A percentile compares a stretch with the other conserved stretches of the same genome.
Evolutionary conservation across 2,888 invertebrate genomes (phyloP).

Genomic region (Leptogaster cylindrica): DNA sequence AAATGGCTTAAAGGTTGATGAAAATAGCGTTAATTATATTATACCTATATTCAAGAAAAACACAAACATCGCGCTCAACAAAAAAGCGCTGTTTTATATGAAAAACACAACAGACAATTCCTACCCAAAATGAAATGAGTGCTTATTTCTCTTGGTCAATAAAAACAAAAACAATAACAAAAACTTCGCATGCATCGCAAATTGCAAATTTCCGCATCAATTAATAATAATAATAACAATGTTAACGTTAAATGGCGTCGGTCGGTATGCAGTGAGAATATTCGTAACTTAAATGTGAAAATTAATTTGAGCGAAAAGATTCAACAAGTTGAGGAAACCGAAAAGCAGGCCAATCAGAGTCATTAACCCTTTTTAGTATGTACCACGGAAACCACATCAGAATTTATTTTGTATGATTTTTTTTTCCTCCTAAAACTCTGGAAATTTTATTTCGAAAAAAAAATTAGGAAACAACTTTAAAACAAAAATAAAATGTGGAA

Average conservation of each 20-base stretch:
- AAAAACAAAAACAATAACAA: no score
- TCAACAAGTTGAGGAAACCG: conserved; percentile 5
- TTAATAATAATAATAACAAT: conserved; percentile 33
- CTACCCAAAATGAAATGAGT: conserved; percentile 13
- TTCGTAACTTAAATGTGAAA: not conserved
- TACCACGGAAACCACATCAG: not conserved
- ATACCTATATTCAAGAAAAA: not conserved
- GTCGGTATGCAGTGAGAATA: conserved; percentile 11
- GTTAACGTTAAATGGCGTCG: conserved; percentile 26
- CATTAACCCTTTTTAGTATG: not conserved
- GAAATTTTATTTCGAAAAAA: no score
- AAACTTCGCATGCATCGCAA: conserved; percentile 52
- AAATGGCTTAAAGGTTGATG: not conserved
- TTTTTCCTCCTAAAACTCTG: no score
- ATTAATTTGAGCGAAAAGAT: conserved; percentile 19
- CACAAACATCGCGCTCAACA: not conserved
- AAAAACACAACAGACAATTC: not conserved
- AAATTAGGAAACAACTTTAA: no score
- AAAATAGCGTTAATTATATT: not conserved
- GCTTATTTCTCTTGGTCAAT: conserved; percentile 28
- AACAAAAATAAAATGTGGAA: not conserved
- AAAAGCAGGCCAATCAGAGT: not conserved
- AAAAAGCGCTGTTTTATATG: not conserved
- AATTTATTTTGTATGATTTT: no score
- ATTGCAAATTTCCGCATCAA: conserved; percentile 48